A percentile compares a stretch with the other conserved stretches of the same genome.
phyloP scores from a whole-genome alignment of 2,113 vertebrate species.

The Phasianus colchicus region DNA sequence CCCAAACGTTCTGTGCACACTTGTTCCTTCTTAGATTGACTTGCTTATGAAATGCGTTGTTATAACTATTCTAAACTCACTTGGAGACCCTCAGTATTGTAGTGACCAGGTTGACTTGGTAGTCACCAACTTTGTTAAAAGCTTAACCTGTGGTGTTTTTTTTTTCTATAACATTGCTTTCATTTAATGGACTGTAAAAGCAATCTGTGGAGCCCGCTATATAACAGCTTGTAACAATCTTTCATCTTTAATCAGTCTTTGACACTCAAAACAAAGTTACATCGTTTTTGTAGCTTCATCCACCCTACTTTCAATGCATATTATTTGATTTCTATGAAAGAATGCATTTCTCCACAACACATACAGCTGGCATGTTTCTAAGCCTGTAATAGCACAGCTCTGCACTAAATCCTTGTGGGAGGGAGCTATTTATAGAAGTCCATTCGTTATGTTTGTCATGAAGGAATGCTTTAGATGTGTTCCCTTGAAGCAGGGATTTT shows the following conservation, averaged over 20 bases:
- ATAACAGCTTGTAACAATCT: not conserved
- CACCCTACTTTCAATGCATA: not conserved
- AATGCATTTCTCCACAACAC: not conserved
- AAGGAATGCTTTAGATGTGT: slow-evolving; percentile 26
- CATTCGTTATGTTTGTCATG: not conserved
- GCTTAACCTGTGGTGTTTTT: not conserved
- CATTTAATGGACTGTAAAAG: not conserved
- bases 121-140: not conserved
- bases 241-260: not conserved
- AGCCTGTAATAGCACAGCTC: not conserved
- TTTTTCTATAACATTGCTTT: not conserved
- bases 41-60: not conserved
- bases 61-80: not conserved
- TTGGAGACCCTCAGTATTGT: not conserved
- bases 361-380: not conserved
- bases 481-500: slow-evolving; percentile 11
- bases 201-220: not conserved
- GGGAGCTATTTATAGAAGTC: not conserved
- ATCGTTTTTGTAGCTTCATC: not conserved
- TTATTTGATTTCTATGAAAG: not conserved
- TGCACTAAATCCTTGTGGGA: not conserved
- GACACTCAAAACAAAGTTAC: not conserved
- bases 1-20: rapidly evolving
- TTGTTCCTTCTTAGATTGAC: not conserved
- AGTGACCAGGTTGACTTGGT: not conserved